Percentiles rank a stretch among this genome's conserved stretches.
These are phyloP conservation scores for Chloebia gouldiae DNA, from an alignment of 2,113 vertebrate genomes.

Conservation along the genomic window DNA sequence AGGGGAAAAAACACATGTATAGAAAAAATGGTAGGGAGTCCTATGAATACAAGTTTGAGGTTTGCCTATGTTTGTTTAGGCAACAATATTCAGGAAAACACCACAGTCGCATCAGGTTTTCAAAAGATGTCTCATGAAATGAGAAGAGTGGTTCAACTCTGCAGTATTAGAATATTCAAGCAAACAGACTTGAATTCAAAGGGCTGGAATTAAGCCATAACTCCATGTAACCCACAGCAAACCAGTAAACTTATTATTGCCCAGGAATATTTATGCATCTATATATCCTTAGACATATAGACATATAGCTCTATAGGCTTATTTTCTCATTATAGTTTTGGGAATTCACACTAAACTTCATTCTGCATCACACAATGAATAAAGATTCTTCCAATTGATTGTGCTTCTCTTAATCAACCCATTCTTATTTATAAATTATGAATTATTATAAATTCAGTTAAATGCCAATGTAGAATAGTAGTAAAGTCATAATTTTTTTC, in stretches of 20 bases:
- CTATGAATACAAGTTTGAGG: not conserved
- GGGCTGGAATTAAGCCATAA: not conserved
- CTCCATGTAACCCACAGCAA: not conserved
- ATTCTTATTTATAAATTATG: not conserved
- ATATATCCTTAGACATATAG: not conserved
- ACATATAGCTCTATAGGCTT: not conserved
- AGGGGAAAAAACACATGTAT: rapidly evolving
- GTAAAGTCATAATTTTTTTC: not conserved
- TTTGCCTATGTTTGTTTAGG: not conserved
- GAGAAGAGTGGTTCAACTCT: not conserved
- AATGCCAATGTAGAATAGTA: not conserved
- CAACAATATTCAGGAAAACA: not conserved
- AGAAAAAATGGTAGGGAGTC: not conserved
- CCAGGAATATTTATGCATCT: not conserved
- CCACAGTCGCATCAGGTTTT: not conserved
- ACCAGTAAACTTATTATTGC: not conserved
- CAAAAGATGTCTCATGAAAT: not conserved
- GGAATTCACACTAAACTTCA: not conserved
- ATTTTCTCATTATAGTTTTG: not conserved
- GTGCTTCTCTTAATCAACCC: not conserved
- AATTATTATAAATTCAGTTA: not conserved
- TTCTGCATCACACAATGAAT: not conserved
- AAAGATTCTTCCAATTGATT: not conserved
- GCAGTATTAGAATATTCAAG: not conserved
- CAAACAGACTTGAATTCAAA: not conserved